phyloP scores from a whole-genome alignment of 2,888 invertebrate species.

The Andricus curvator region DNA sequence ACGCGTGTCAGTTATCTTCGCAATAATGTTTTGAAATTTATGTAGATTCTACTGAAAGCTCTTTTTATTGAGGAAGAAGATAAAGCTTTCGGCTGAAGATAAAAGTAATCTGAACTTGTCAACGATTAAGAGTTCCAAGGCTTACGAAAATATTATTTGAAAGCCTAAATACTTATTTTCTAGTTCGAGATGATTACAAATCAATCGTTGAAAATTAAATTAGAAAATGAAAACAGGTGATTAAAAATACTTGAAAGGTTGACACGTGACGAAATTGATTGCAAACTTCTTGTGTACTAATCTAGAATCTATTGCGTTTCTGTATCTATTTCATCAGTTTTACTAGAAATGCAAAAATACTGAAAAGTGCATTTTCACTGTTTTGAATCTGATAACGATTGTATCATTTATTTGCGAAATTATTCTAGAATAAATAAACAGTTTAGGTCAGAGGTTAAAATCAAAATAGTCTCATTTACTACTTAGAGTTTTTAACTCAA shows the following conservation, averaged over 20 bases:
- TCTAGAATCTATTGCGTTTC: neutral
- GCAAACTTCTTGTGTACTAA: neutral
- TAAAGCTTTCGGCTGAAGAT: neutral
- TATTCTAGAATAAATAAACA: conserved; percentile 27
- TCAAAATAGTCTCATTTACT: neutral
- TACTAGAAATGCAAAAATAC: neutral
- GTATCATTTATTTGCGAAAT: conserved; percentile 12
- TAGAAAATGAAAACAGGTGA: neutral
- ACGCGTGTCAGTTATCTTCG: conserved; percentile 30
- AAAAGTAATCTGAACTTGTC: neutral
- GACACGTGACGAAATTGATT: neutral
- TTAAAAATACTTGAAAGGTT: neutral
- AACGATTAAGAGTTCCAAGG: neutral
- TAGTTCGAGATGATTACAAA: neutral
- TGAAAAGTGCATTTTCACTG: conserved; percentile 7
- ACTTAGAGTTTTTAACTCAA: neutral
- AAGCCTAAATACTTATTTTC: neutral
- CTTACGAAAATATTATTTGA: neutral
- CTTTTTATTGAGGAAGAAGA: neutral
- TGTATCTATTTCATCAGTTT: conserved; percentile 7
- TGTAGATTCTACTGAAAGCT: neutral
- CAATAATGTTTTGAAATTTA: neutral
- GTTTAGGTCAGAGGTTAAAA: neutral
- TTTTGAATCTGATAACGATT: conserved; percentile 5
- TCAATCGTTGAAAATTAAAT: neutral